Percentiles rank a stretch among this genome's conserved stretches.
Evolutionary conservation across 2,888 invertebrate genomes (phyloP).

Genomic region (Nasonovia ribisnigri): DNA sequence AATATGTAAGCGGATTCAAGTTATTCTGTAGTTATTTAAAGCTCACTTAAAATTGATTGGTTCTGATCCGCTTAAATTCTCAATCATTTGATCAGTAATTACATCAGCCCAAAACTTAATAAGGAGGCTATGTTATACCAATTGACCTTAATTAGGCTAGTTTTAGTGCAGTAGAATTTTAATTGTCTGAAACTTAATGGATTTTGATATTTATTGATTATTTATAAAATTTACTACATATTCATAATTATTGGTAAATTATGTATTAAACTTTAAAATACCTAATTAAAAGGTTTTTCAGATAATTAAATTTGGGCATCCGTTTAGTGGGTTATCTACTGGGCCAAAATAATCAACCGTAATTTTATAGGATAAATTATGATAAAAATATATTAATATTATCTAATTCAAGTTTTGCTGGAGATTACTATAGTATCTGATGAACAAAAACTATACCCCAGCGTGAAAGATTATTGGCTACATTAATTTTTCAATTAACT

Average conservation of each 20-base stretch:
- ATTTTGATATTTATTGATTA: constrained; percentile 5
- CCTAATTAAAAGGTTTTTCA: background rate
- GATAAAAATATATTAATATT: background rate
- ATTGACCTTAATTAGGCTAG: constrained; percentile 61
- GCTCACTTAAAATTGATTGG: background rate
- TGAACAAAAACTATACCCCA: background rate
- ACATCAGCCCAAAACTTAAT: constrained; percentile 64
- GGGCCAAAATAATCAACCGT: background rate
- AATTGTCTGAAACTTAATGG: constrained; percentile 40
- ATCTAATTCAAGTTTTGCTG: background rate
- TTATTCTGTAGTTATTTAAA: constrained; percentile 5
- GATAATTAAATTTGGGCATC: constrained; percentile 45
- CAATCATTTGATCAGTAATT: constrained; percentile 55
- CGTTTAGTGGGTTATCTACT: background rate
- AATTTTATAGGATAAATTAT: background rate
- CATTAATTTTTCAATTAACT: background rate
- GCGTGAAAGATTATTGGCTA: background rate
- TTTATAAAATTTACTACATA: background rate
- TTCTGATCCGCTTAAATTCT: constrained; percentile 47
- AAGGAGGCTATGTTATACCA: constrained; percentile 64
- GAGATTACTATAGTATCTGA: background rate
- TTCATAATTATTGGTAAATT: background rate
- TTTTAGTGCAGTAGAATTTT: constrained; percentile 45
- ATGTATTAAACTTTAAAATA: background rate
- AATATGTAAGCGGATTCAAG: constrained; percentile 43